Evolutionary conservation across 2,797 vertebrate genomes (phyloP).

Genomic region (Chloroceryle amazona): DNA sequence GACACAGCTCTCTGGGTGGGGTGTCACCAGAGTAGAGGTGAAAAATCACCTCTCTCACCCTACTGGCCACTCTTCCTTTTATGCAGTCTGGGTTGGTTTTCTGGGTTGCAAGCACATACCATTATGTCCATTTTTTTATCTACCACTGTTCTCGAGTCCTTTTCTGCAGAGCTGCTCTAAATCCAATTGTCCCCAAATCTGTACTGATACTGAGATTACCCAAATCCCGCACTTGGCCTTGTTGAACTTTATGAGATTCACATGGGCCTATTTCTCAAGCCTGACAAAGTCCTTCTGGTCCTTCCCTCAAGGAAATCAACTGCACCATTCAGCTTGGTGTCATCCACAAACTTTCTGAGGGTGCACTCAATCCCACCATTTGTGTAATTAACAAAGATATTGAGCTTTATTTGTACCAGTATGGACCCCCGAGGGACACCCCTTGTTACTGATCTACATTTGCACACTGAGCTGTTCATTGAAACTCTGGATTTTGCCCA

Average conservation of each 20-base stretch:
- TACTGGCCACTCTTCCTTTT: rapidly evolving
- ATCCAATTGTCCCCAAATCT: neutral
- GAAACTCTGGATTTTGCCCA: neutral
- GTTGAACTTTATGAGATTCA: neutral
- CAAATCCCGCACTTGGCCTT: neutral
- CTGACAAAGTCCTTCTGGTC: neutral
- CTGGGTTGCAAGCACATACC: neutral
- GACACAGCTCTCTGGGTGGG: neutral
- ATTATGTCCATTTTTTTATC: neutral
- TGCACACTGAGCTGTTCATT: neutral
- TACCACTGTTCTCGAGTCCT: neutral
- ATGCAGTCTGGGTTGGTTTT: neutral
- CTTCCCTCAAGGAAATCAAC: neutral
- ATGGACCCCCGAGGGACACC: neutral
- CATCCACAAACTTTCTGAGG: neutral
- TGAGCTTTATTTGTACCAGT: neutral
- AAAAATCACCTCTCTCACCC: neutral
- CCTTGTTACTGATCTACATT: neutral
- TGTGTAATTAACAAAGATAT: neutral
- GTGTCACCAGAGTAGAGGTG: neutral
- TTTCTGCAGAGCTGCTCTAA: neutral
- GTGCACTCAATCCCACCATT: neutral
- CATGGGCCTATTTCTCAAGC: neutral
- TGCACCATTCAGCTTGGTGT: neutral
- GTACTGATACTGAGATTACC: neutral